phyloP scores from a whole-genome alignment of 2,797 vertebrate species.

The Loriculus beryllinus region DNA sequence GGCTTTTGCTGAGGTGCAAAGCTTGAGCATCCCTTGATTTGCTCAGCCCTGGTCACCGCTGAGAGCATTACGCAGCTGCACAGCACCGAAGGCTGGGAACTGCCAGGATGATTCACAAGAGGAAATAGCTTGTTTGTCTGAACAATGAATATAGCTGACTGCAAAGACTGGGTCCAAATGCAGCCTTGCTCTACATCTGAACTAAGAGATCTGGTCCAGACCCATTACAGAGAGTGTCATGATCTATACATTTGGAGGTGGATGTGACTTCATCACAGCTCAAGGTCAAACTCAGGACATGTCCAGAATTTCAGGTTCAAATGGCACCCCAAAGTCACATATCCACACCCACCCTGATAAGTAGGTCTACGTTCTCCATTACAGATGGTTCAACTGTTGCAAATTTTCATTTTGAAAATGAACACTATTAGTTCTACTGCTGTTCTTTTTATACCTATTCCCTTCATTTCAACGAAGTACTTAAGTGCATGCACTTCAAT shows the following conservation, averaged over 20 bases:
- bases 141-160: not conserved
- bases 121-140: conserved; percentile 34
- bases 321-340: not conserved
- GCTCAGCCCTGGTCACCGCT: not conserved
- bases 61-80: conserved; percentile 1
- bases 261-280: not conserved
- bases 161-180: not conserved
- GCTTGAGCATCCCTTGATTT: not conserved
- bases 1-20: conserved; percentile 17
- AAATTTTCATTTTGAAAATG: not conserved
- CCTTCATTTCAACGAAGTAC: not conserved
- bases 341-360: not conserved
- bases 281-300: not conserved
- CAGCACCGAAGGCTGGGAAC: not conserved
- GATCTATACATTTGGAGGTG: not conserved
- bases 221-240: not conserved
- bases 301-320: not conserved
- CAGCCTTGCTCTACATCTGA: not conserved
- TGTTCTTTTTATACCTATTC: not conserved
- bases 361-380: not conserved
- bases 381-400: not conserved
- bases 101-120: conserved; percentile 6
- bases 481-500: not conserved
- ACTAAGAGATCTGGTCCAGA: not conserved
- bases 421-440: not conserved